A percentile compares a stretch with the other conserved stretches of the same genome.
Evolutionary conservation across 1,140 invertebrate genomes (phyloP).

Genomic region (Arion vulgaris): DNA sequence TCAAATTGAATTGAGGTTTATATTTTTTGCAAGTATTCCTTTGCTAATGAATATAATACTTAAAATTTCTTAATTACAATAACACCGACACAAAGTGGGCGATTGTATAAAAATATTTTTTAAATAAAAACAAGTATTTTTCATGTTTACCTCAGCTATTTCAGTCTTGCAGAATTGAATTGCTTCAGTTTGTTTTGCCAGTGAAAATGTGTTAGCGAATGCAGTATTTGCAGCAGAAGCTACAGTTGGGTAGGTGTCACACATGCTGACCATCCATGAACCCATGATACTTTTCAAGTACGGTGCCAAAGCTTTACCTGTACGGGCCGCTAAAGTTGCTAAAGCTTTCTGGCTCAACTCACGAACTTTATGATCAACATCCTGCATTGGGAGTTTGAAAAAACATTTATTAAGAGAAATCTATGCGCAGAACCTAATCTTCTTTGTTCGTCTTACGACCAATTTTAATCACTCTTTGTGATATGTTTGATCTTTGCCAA

Average conservation of each 20-base stretch:
- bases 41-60: no score
- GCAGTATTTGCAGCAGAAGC: constrained; percentile 81
- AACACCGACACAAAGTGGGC: no score
- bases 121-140: no score
- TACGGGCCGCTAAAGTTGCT: constrained; percentile 78
- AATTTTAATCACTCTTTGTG: no score
- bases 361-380: constrained; percentile 85
- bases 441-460: no score
- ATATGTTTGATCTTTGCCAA: no score
- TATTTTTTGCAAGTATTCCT: no score
- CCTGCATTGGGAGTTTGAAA: constrained; percentile 70
- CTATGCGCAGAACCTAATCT: no score
- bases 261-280: constrained; percentile 80
- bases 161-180: constrained; percentile 84
- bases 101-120: no score
- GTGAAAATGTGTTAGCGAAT: constrained; percentile 82
- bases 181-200: constrained; percentile 80
- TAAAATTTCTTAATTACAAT: no score
- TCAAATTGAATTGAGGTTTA: no score
- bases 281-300: constrained; percentile 82
- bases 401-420: no score
- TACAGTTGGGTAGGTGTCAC: constrained; percentile 86
- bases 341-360: constrained; percentile 79
- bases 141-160: constrained; percentile 78
- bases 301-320: constrained; percentile 83